Base-by-base conservation (phyloP, 2,888 invertebrate species). In the Trachelus iudaicus region DNA sequence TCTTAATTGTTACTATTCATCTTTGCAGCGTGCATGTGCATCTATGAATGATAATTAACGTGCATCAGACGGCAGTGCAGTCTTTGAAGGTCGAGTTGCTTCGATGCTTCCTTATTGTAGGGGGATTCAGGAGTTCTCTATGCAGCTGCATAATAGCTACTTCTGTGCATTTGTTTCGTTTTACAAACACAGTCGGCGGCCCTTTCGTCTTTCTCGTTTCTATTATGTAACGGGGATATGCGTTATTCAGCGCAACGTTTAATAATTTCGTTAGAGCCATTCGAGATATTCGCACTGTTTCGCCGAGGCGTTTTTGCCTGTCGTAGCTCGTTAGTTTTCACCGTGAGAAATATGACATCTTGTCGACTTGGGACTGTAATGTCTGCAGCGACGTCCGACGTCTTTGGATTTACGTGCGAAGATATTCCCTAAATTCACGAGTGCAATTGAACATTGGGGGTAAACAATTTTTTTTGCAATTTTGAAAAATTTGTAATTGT, bases 61-160 rank as follows among this genome's bases (percentile, higher is more conserved):
- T 84, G 79, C 75, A 77, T 56, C 40, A 23, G 40, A 15, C 40
- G 40, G 40, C 40, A 56, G 40, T 56, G 87, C 86, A 87, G 87
- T 88, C 88, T 87, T 85, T 84, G 88, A 89, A 88, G 88, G 87
- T 87, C 87, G 88, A 84, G 82, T 83, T 83, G 83, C 84, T 83
- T 84, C 84, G 82, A 83, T 86, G 86, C 87, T 87, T 88, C 87
- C 88, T 87, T 84, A 87, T 88, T 88, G 86, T 87, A 80, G 74
- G 23, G 23, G 31, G 74, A 73, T 15, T n/a, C n/a, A 73, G 23
- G 23, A 56, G 40, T 23, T 56, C 6, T 15, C 0, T 6, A 9
- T 56, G 40, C 23, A 56, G 40, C 40, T 56, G 40, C 40, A 23
- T 56, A 6, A 23, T 56, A 56, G 9, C 40, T 56, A 56, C 40